Evolutionary conservation across 2,797 vertebrate genomes (phyloP), one percentile per base, ranked within the genome.

Genomic region (Octomys mimax): DNA sequence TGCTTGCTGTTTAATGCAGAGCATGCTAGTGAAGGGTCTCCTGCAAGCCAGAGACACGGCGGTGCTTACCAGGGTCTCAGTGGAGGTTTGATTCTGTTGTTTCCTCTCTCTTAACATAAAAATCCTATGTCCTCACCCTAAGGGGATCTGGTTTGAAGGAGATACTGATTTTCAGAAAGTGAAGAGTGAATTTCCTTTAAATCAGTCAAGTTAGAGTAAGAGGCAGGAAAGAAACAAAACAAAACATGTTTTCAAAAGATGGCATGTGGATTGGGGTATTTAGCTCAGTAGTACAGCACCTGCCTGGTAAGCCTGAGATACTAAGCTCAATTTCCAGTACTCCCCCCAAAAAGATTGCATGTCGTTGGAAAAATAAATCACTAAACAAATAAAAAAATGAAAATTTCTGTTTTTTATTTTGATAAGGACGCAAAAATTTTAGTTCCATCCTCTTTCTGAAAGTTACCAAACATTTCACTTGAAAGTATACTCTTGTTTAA

Each of bases 401-500:
- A 28, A 66, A 54, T 66, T 73, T 86, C 36, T 89, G 71, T 77
- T 71, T 6, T 9, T 59, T 84, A 42, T 49, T 93, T 68, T 77
- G 42, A 33, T 52, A 24, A 93, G 71, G 21, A 66, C 59, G 77
- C 4, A 71, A 70, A 2, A 39, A 9, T 84, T 42, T 70, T 54
- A 28, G 13, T 31, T 0, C 4, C 4, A 64, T 70, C 3, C 31
- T 78, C 4, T 82, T 80, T 93, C 71, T 39, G 42, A 70, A 94
- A 96, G 71, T 89, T 16, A 68, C 0, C n/a, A 84, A 96, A 31
- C 14, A 70, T 75, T 87, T 21, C 57, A 0, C 66, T 91, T 90
- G 9, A 75, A 94, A 77, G 8, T 71, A 2, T 94, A 22, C 16
- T 78, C 42, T 78, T 62, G 54, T 71, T 95, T 89, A 91, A 92